These are phyloP conservation scores for Gymnoscopelus microlampas DNA, from an alignment of 2,797 vertebrate species.

Conservation along the genomic window DNA sequence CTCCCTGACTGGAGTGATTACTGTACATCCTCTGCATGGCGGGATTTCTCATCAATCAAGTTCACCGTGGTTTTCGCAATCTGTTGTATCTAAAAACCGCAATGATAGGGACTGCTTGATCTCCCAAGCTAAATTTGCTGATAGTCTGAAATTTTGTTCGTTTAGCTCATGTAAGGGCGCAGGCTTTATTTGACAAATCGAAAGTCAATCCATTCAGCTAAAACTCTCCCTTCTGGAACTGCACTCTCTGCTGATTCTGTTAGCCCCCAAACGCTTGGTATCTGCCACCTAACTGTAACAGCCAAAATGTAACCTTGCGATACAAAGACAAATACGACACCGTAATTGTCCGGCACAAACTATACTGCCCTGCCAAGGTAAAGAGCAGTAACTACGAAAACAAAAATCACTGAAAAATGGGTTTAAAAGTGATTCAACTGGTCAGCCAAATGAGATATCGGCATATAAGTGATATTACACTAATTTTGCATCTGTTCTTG, in stretches of 20 bases:
- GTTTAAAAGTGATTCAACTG: too few species aligned
- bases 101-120: constrained; percentile 11
- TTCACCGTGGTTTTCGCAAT: constrained; percentile 24
- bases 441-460: too few species aligned
- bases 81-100: constrained; percentile 22
- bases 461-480: too few species aligned
- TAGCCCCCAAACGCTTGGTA: constrained; percentile 29
- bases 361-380: too few species aligned
- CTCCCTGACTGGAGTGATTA: constrained; percentile 40
- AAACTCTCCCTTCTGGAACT: constrained; percentile 10
- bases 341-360: constrained; percentile 47
- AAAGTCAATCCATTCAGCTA: constrained; percentile 2
- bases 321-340: constrained; percentile 63
- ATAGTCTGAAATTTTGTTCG: constrained; percentile 12
- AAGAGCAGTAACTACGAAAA: too few species aligned
- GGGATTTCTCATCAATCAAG: constrained; percentile 26
- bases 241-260: constrained; percentile 13
- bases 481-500: too few species aligned
- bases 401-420: too few species aligned
- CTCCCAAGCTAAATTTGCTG: constrained; percentile 21
- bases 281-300: constrained; percentile 27
- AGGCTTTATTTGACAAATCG: not conserved
- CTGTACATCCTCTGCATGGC: constrained; percentile 27
- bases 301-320: constrained; percentile 29
- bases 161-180: constrained; percentile 20